Base-by-base conservation (phyloP, 2,797 vertebrate genomes). In the Notolepis coatsorum region DNA sequence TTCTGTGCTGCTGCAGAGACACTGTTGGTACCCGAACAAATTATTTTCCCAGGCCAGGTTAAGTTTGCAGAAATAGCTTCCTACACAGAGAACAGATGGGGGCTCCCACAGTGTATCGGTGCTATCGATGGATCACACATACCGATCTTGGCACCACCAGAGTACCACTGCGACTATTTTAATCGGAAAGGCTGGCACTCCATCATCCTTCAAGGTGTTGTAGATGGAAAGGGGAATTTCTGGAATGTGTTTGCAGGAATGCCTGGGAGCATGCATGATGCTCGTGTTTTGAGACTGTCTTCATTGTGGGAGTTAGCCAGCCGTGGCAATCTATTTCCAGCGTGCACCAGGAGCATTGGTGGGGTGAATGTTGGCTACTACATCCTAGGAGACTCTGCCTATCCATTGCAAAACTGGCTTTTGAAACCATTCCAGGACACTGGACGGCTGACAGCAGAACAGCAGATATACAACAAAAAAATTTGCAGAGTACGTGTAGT, bases 151-250 rank as follows among this genome's bases (percentile, higher is more conserved):
- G 9, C 30, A 51, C 31, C 31, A 23, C 30, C 13, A 17, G 38
- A 43, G 25, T 43, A 56, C 17, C 25, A 56, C 39, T 21, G 38
- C 4, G 25, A 31, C 39, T 43, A 28, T 30, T 56, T 31, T 27
- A 31, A 31, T 17, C 2, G 39, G 20, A 56, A 56, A 8, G 27
- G 53, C 25, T 56, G 53, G 39, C 53, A 43, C 27, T 56, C 53
- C 53, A 56, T 56, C 10, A 31, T 42, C 1, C 57, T 85, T 0
- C 70, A 80, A 38, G 62, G 62, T 0, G 85, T 79, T 3, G 84
- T 86, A 0, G 77, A 86, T 50, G 70, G 68, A 0, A 68, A 73
- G 0, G 72, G 69, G 1, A 70, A 74, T 0, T 86, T 88, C 21
- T 82, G 80, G 84, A 68, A 81, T 15, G 28, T 81, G 7, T 73